Percentiles rank a stretch among this genome's conserved stretches.
phyloP scores from a whole-genome alignment of 2,113 vertebrate species.

The Tragelaphus imberbis region DNA sequence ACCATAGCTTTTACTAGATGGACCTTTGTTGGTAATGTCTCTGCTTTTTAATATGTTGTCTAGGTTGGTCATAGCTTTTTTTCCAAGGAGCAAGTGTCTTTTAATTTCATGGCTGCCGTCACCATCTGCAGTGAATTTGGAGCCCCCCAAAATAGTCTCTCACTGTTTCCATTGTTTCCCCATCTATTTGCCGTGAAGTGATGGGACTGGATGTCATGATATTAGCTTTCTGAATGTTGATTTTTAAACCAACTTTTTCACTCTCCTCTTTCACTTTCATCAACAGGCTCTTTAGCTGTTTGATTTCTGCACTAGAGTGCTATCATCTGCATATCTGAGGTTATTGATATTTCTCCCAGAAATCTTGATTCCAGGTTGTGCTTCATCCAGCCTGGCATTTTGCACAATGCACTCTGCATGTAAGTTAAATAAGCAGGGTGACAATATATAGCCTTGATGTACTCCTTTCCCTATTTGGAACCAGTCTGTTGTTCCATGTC shows the following conservation, averaged over 20 bases:
- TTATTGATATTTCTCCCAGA: not conserved
- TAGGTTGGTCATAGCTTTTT: not conserved
- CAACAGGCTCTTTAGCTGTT: not conserved
- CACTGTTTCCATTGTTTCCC: not conserved
- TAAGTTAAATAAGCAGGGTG: not conserved
- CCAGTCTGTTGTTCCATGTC: not conserved
- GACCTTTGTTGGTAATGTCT: not conserved
- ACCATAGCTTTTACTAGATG: not conserved
- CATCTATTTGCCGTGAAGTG: not conserved
- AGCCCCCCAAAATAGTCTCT: not conserved
- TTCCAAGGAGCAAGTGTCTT: not conserved
- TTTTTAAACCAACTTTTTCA: not conserved
- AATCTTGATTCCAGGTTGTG: not conserved
- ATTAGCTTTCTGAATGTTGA: not conserved
- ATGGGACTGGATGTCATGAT: not conserved
- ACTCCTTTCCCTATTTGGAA: not conserved
- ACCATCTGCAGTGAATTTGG: not conserved
- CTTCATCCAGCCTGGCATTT: not conserved
- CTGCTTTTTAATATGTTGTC: not conserved
- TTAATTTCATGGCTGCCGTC: not conserved
- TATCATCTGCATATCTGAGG: not conserved
- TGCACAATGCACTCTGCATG: not conserved
- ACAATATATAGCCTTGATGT: not conserved
- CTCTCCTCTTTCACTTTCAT: not conserved
- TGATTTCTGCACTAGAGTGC: not conserved